Evolutionary conservation across 1,140 invertebrate species (phyloP), one percentile per base, ranked within the genome.

Genomic region (Drosophila lowei): DNA sequence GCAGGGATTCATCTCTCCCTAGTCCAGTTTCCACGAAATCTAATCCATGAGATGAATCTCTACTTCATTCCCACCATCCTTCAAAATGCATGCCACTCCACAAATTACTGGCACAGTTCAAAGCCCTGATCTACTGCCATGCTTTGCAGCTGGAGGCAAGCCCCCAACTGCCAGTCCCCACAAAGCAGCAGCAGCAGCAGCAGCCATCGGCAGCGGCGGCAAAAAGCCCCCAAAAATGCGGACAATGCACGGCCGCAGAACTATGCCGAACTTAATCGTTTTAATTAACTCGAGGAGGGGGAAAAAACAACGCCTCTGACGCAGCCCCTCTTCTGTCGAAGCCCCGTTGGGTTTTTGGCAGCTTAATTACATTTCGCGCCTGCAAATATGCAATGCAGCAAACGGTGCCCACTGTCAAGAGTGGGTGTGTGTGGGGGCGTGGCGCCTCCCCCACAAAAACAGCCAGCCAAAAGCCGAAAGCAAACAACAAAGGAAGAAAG

Each of bases 291-390:
- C 60, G 58, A 66, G 41, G 18, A 21, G 54, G 43, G 63, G 42
- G 57, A 49, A 57, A 67, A 67, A 50, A 52, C 63, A 67, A 43
- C 63, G 8, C 15, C 8, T 15, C 15, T 23, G 7, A 16, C n/a
- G 6, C 25, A 15, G 7, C 25, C n/a, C 25, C 6, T n/a, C 13
- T 8, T 8, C 7, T 30, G 49, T 1, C 28, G 41, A 49, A 38
- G 28, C 30, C 42, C 71, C 76, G 72, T 63, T 66, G 55, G 65
- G 58, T 53, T 75, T 80, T 85, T 85, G 81, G 83, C 77, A 78
- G 78, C 83, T 86, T 86, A 86, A 86, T 86, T 86, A 86, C 81
- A 86, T 88, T 85, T 86, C 78, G 78, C 77, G 77, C 83, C 77
- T 86, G 81, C 64, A 88, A 81, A 74, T 81, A 81, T 88, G 78